Evolutionary conservation across 2,888 invertebrate genomes (phyloP).

Genomic region (Oegoconia quadripuncta): DNA sequence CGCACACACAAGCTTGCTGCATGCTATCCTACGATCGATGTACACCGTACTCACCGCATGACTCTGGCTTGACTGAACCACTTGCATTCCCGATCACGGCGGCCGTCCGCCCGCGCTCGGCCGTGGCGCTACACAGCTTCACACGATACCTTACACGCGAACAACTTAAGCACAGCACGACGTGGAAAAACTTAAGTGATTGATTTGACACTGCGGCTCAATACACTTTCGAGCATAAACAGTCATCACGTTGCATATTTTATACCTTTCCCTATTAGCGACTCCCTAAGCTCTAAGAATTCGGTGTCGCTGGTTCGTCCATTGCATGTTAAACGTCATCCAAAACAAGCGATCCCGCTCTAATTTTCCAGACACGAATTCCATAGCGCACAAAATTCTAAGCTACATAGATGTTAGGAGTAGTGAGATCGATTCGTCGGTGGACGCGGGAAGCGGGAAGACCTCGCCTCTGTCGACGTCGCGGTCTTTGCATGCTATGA

Average conservation of each 20-base stretch:
- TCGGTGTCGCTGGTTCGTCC: slow-evolving; percentile 64
- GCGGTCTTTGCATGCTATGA: slow-evolving; percentile 61
- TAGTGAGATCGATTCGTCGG: slow-evolving; percentile 49
- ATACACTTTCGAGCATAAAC: slow-evolving; percentile 65
- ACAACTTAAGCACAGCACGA: slow-evolving; percentile 67
- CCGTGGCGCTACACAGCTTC: slow-evolving; percentile 65
- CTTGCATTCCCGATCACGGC: slow-evolving; percentile 79
- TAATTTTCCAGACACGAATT: slow-evolving; percentile 53
- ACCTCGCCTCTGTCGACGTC: slow-evolving; percentile 41
- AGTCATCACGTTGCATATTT: slow-evolving; percentile 75
- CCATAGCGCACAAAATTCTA: slow-evolving; percentile 56
- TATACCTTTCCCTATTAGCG: slow-evolving; percentile 78
- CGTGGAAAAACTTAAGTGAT: slow-evolving; percentile 40
- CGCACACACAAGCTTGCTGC: slow-evolving; percentile 66
- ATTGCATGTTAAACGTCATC: slow-evolving; percentile 70
- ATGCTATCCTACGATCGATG: slow-evolving; percentile 61
- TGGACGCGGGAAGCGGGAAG: slow-evolving; percentile 29
- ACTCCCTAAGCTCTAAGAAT: slow-evolving; percentile 60
- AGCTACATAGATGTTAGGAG: slow-evolving; percentile 45
- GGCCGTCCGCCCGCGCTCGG: slow-evolving; percentile 50
- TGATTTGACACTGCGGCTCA: slow-evolving; percentile 57
- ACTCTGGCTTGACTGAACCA: slow-evolving; percentile 62
- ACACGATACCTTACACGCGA: slow-evolving; percentile 74
- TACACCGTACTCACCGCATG: slow-evolving; percentile 71
- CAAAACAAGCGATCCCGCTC: slow-evolving; percentile 52